A percentile compares a stretch with the other conserved stretches of the same genome.
phyloP scores from a whole-genome alignment of 2,797 vertebrate genomes.

The Menidia menidia region DNA sequence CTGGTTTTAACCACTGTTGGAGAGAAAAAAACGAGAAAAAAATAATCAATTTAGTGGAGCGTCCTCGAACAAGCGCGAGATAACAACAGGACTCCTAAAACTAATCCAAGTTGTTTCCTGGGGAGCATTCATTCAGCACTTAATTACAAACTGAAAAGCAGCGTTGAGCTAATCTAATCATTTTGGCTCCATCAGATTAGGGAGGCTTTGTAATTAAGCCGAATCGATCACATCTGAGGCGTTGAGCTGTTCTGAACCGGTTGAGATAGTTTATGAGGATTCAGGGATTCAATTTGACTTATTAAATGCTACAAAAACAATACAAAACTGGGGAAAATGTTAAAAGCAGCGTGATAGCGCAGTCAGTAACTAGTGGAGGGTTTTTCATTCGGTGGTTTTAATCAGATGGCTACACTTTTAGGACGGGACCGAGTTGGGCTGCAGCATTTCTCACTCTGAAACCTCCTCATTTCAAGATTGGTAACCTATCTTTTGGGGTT shows the following conservation, averaged over 20 bases:
- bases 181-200: background rate
- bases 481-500: too few species aligned
- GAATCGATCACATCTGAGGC: constrained; percentile 1
- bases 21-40: background rate
- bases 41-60: background rate
- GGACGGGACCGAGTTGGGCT: too few species aligned
- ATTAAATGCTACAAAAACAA: background rate
- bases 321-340: background rate
- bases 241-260: background rate
- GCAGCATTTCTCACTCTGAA: too few species aligned
- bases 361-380: too few species aligned
- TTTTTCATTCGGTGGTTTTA: too few species aligned
- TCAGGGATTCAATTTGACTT: background rate
- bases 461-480: too few species aligned
- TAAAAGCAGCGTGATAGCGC: background rate
- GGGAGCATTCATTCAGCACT: background rate
- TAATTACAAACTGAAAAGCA: background rate
- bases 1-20: background rate
- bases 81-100: constrained; percentile 1
- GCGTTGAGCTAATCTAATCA: background rate
- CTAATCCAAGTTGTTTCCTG: background rate
- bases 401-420: too few species aligned
- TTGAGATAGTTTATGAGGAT: background rate
- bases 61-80: background rate
- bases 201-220: background rate